Conservation (phyloP, 1,140 invertebrate species). For the Bombus waltoni region DNA sequence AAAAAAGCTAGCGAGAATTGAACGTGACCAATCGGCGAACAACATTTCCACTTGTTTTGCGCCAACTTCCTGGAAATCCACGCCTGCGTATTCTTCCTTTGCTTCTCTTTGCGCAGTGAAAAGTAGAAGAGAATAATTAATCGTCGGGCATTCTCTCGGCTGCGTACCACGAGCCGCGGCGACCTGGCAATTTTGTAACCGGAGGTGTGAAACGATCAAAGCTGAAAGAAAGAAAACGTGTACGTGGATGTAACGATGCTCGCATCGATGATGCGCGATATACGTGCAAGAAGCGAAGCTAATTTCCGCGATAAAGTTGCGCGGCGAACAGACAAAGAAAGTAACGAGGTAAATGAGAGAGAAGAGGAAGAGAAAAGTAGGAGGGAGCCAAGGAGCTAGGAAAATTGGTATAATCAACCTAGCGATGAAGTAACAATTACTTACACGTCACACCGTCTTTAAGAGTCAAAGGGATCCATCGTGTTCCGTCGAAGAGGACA, state of each 20-base stretch:
- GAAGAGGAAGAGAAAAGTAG: neutral
- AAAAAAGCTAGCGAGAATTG: slow-evolving; percentile 6
- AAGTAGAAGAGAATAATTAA: slow-evolving; percentile 2
- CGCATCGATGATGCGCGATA: slow-evolving; percentile 43
- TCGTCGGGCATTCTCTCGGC: neutral
- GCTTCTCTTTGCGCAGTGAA: neutral
- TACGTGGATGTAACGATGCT: neutral
- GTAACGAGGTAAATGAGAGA: neutral
- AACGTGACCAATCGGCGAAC: neutral
- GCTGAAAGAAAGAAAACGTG: neutral
- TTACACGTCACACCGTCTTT: slow-evolving; percentile 40
- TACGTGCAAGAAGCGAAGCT: slow-evolving; percentile 17
- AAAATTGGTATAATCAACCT: slow-evolving; percentile 64
- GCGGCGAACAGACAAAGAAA: slow-evolving; percentile 30
- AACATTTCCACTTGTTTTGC: slow-evolving; percentile 32
- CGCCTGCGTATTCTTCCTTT: neutral
- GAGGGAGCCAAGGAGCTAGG: slow-evolving; percentile 36
- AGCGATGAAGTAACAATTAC: slow-evolving; percentile 60
- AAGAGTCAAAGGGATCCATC: slow-evolving; percentile 37
- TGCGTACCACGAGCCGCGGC: too few species aligned
- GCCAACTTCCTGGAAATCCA: neutral
- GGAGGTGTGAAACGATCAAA: neutral
- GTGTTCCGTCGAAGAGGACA: neutral
- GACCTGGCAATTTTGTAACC: neutral
- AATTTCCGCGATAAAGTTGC: slow-evolving; percentile 48